Evolutionary conservation across 30 jellyfish, hydroid and myxozoan species (phyloP), one percentile per base, ranked within the genome.

Genomic region (Phacellophora camtschatica): DNA sequence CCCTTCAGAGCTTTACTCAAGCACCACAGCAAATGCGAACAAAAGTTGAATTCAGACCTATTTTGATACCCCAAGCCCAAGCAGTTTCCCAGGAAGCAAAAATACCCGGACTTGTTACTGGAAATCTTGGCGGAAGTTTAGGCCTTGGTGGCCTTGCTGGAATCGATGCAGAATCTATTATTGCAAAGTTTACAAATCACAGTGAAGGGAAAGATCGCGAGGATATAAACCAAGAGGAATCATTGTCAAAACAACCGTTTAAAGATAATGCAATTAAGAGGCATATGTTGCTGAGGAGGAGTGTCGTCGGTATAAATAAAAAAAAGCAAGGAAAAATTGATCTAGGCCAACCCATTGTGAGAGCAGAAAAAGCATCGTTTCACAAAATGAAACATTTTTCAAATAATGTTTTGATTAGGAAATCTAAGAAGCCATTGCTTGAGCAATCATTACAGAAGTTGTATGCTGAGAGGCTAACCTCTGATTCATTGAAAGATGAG

Each of bases 141-240:
- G 96, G 96, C 16, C 84, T 87, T 22, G 96, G 96, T 23, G 96
- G 96, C 11, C 75, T 84, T 5, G 95, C 88, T 19, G 95, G 88
- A 6, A 67, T 87, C 13, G 96, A 87, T 77, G 96, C 96, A 6
- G 96, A 72, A 58, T 67, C 85, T 4, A 84, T 72, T 4, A 84
- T 84, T 41, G 86, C 84, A 4, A 71, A 84, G 19, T 43, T 72
- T 20, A 72, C 80, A 20, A 63, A 64, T 53, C 87, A 84, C 18
- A 72, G 64, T 18, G 49, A 73, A 16, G 81, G 74, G 10, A 62
- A 39, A 33, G 67, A 77, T 2, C 50, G 81, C 13, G 76, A 63
- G 24, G 86, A 82, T 55, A 22, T 34, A 30, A 55, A 51, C 4
- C 73, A 81, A 22, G 66, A 57, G 9, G 33, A 63, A 24, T 22